phyloP scores from a whole-genome alignment of 2,797 vertebrate species.

The Alectoris magna region DNA sequence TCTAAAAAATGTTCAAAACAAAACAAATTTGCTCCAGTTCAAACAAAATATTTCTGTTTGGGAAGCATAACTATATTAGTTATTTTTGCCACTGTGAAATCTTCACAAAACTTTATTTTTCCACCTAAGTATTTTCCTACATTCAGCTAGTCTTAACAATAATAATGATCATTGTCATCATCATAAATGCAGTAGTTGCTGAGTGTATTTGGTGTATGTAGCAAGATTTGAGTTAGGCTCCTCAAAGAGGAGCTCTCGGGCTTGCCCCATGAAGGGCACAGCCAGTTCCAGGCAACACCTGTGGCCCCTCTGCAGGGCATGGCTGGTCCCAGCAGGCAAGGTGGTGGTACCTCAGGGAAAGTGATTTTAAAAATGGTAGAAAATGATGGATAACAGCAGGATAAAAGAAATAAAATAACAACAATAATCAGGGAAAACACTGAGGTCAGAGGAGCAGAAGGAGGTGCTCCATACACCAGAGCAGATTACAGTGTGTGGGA shows the following conservation, averaged over 20 bases:
- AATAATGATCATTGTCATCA: not conserved
- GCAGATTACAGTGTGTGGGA: not conserved
- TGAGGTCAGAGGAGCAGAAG: not conserved
- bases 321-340: not conserved
- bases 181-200: not conserved
- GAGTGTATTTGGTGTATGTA: not conserved
- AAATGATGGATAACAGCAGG: not conserved
- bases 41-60: not conserved
- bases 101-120: not conserved
- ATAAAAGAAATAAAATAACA: not conserved
- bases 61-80: not conserved
- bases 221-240: not conserved
- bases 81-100: not conserved
- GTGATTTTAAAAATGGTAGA: not conserved
- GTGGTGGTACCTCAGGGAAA: not conserved
- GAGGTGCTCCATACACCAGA: not conserved
- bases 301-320: fast-evolving
- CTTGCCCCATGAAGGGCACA: not conserved
- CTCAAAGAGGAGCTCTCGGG: too few relatives aligned
- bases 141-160: not conserved
- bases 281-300: fast-evolving
- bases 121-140: not conserved
- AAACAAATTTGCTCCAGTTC: not conserved
- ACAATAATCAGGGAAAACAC: not conserved
- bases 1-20: not conserved